phyloP scores from a whole-genome alignment of 2,113 vertebrate species.

The Bettongia penicillata region DNA sequence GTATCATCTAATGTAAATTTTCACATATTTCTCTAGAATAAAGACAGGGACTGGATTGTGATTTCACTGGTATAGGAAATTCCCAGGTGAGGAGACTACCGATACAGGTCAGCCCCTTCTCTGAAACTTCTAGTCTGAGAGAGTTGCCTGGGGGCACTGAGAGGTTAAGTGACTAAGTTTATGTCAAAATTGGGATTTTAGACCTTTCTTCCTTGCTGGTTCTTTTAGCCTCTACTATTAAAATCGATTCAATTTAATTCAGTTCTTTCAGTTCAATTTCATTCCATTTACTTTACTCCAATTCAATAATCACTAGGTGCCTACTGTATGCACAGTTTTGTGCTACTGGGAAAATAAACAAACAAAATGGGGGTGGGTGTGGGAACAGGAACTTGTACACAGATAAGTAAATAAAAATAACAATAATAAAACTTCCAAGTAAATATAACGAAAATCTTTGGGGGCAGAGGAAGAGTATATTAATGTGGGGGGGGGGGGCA shows the following conservation, averaged over 20 bases:
- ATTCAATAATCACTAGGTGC: neutral
- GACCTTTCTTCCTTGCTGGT: neutral
- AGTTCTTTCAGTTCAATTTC: neutral
- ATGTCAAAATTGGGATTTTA: neutral
- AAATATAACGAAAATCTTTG: neutral
- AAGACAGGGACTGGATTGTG: neutral
- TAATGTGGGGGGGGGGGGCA: neutral
- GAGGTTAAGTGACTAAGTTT: neutral
- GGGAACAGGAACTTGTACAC: neutral
- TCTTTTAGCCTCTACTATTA: neutral
- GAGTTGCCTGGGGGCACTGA: neutral
- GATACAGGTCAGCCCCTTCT: neutral
- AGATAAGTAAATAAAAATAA: neutral
- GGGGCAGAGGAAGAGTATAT: neutral
- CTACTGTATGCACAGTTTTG: neutral
- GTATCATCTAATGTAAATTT: neutral
- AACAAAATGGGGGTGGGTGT: neutral
- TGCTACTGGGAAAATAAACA: neutral
- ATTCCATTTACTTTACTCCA: neutral
- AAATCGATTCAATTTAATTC: neutral
- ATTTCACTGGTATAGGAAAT: neutral
- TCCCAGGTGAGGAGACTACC: neutral
- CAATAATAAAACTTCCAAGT: neutral
- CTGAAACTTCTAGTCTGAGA: neutral
- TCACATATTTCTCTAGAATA: neutral